Percentiles rank a stretch among this genome's conserved stretches.
Conservation (phyloP, 2,113 vertebrate species). For the Nesoenas mayeri region DNA sequence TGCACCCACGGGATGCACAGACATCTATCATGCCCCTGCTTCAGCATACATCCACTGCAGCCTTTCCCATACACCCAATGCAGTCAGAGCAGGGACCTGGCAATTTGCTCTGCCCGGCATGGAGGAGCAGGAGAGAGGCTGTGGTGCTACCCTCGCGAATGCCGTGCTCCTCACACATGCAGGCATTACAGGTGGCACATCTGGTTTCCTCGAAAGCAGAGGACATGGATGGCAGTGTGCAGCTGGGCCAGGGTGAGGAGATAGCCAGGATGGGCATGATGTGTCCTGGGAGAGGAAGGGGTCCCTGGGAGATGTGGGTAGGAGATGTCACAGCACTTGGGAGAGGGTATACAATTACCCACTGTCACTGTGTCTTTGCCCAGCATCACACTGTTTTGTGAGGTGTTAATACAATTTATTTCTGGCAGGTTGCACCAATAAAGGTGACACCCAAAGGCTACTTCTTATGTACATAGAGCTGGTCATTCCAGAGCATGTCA, state of each 20-base stretch:
- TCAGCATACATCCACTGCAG: rapidly evolving
- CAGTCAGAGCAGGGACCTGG: not conserved
- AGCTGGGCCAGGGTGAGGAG: not conserved
- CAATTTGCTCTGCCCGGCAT: rapidly evolving
- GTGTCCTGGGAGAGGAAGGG: not conserved
- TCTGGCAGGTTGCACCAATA: not conserved
- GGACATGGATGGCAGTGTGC: not conserved
- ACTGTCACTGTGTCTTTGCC: not conserved
- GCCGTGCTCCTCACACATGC: not conserved
- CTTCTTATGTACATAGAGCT: not conserved
- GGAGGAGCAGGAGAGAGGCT: not conserved
- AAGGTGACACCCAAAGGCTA: not conserved
- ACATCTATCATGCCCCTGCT: not conserved
- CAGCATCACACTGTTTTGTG: not conserved
- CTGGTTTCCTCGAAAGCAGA: not conserved
- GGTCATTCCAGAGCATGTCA: not conserved
- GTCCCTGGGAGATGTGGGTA: not conserved
- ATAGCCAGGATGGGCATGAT: not conserved
- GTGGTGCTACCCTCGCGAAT: rapidly evolving
- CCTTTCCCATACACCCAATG: rapidly evolving
- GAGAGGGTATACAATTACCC: not conserved
- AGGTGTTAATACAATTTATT: not conserved
- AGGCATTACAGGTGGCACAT: rapidly evolving
- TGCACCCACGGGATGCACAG: rapidly evolving
- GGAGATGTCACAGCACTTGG: not conserved